Percentiles rank a stretch among this genome's conserved stretches.
These are phyloP conservation scores for Cotesia vestalis DNA, from an alignment of 1,140 invertebrate species.

Conservation along the genomic window DNA sequence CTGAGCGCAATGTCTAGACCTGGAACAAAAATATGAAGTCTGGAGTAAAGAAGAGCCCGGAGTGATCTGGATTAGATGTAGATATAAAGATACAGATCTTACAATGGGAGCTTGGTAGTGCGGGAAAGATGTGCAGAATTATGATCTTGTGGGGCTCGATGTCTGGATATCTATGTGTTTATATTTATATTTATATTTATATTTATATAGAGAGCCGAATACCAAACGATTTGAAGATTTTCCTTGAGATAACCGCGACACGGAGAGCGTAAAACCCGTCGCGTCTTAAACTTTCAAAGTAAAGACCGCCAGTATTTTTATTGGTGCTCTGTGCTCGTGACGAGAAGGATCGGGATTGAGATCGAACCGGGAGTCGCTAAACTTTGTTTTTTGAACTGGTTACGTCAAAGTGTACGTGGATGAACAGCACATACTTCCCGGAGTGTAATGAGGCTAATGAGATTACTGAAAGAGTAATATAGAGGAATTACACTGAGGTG, in stretches of 20 bases:
- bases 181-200: no score
- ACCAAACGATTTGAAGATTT: conserved; percentile 12
- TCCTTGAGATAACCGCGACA: conserved; percentile 8
- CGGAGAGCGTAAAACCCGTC: conserved; percentile 19
- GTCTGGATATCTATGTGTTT: no score
- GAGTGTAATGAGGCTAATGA: no score
- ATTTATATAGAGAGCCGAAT: neutral
- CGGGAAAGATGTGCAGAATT: neutral
- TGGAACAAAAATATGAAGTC: no score
- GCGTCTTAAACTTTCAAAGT: neutral
- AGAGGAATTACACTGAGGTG: no score
- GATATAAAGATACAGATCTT: neutral
- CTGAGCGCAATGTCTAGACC: no score
- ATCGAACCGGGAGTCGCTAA: no score
- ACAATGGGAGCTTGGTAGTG: neutral
- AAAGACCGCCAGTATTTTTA: neutral
- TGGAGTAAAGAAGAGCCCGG: no score
- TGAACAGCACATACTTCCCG: no score
- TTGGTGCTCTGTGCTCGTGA: neutral
- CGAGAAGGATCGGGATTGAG: neutral
- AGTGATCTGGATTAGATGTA: neutral
- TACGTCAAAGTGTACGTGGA: no score
- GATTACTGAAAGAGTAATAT: no score
- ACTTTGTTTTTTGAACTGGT: no score
- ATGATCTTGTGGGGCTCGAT: conserved; percentile 14